phyloP scores from a whole-genome alignment of 2,888 invertebrate species.

The Phragmatobia fuliginosa region DNA sequence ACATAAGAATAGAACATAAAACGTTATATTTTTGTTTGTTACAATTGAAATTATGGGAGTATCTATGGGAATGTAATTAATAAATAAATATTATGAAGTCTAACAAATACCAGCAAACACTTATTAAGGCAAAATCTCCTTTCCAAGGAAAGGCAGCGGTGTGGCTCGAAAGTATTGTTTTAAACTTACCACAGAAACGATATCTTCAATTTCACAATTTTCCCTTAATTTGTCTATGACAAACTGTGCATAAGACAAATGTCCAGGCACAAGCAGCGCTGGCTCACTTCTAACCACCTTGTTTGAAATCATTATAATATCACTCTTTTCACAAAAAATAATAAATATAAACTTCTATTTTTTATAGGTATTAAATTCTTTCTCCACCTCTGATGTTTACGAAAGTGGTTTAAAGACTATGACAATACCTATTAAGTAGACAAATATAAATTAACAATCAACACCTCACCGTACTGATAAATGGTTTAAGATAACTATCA shows the following conservation, averaged over 20 bases:
- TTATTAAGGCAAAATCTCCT: too few species aligned
- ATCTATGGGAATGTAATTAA: neutral
- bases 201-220: constrained; percentile 49
- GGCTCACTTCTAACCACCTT: constrained; percentile 69
- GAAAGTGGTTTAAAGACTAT: neutral
- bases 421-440: constrained; percentile 2
- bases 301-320: constrained; percentile 43
- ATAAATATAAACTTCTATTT: neutral
- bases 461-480: neutral
- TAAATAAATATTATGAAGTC: neutral
- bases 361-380: neutral
- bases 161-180: neutral
- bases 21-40: neutral
- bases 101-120: too few species aligned
- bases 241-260: constrained; percentile 68
- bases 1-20: neutral
- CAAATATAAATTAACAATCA: constrained; percentile 5
- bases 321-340: neutral
- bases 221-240: constrained; percentile 62
- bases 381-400: neutral
- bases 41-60: too few species aligned
- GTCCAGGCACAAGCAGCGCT: constrained; percentile 61
- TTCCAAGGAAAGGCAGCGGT: too few species aligned
- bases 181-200: constrained; percentile 65
- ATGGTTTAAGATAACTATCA: neutral